phyloP scores from a whole-genome alignment of 2,888 invertebrate genomes.

The Leptogaster cylindrica region DNA sequence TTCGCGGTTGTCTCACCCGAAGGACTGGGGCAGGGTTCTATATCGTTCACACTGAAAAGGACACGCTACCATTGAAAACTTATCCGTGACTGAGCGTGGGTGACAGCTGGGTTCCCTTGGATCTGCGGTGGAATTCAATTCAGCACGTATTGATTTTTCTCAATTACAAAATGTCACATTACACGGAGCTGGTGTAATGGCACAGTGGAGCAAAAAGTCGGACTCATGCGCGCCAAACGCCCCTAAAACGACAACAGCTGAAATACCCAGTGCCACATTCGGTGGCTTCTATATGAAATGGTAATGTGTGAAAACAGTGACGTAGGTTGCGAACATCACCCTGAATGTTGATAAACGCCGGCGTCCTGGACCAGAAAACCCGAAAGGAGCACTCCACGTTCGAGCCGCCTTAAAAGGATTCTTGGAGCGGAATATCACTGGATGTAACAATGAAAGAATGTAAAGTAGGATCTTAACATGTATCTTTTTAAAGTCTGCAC shows the following conservation, averaged over 20 bases:
- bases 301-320: background rate
- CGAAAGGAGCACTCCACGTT: no score
- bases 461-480: no score
- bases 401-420: no score
- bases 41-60: constrained; percentile 33
- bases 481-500: no score
- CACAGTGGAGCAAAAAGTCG: background rate
- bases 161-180: background rate
- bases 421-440: no score
- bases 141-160: constrained; percentile 33
- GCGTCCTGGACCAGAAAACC: no score
- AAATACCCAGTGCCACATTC: background rate
- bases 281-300: background rate
- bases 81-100: constrained; percentile 41
- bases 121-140: constrained; percentile 22
- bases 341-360: no score
- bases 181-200: background rate
- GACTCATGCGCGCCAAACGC: background rate
- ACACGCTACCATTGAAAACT: constrained; percentile 43
- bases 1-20: constrained; percentile 60
- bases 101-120: constrained; percentile 35
- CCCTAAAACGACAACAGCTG: background rate
- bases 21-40: constrained; percentile 55
- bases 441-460: no score
- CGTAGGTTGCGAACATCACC: background rate